Evolutionary conservation across 2,888 invertebrate species (phyloP), one percentile per base, ranked within the genome.

Genomic region (Ernsta delagoae): DNA sequence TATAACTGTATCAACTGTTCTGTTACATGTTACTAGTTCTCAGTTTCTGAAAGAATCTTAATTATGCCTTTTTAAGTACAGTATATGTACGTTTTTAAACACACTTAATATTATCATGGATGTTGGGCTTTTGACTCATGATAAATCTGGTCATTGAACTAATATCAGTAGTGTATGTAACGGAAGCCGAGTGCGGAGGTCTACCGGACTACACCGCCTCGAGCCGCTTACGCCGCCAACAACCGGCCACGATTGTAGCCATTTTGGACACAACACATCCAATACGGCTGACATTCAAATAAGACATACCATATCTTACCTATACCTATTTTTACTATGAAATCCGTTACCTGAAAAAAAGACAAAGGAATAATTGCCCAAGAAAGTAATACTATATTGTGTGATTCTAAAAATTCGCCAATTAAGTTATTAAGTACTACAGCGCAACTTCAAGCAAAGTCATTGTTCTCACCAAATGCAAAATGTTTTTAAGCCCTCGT

Each of bases 81-180:
- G 7, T 41, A 41, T 41, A 7, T 5, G 0, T 41, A 41, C 36
- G 3, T 7, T 11, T 43, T 43, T 43, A 3, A 43, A 5, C 0
- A 48, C n/a, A 48, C n/a, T n/a, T n/a, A n/a, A n/a, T n/a, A n/a
- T 12, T 12, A 48, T 48, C 4, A 12, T 12, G 12, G 11, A 48
- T 48, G 45, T 48, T 5, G 8, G 8, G 9, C 4, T 53, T 53
- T 54, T 31, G 11, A 9, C 9, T 31, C 54, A 36, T 34, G 11
- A 73, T 72, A 73, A 75, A 72, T 69, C 61, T 78, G 79, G 85
- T 85, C 88, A 83, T 83, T 87, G 87, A 88, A 87, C 87, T 81
- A 75, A 74, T 77, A 63, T 75, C 39, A 36, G 36, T 5, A 72
- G 74, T 77, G 57, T 48, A 6, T 16, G 48, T 39, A 39, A 78